Conservation (phyloP, 2,888 invertebrate species). For the Amphimallon solstitiale region DNA sequence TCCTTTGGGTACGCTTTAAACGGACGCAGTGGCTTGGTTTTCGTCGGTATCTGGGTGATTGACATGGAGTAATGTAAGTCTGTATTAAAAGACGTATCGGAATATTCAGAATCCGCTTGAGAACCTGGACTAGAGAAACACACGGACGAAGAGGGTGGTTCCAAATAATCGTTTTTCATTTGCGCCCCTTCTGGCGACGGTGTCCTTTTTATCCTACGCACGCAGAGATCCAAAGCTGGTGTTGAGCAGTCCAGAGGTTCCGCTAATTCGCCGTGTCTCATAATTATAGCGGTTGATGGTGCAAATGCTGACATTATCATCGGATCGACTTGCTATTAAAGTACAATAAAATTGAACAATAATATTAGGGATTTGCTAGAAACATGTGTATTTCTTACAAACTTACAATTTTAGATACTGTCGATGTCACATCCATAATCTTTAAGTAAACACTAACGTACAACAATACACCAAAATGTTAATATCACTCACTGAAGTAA, state of each 20-base stretch:
- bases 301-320: slow-evolving; percentile 25
- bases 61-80: slow-evolving; percentile 33
- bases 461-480: not conserved
- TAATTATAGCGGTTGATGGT: not conserved
- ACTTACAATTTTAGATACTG: slow-evolving; percentile 11
- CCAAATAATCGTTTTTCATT: slow-evolving; percentile 37
- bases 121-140: slow-evolving; percentile 49
- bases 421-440: slow-evolving; percentile 15
- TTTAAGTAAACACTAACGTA: not conserved
- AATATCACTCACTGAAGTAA: not conserved
- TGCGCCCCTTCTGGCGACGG: slow-evolving; percentile 40
- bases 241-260: slow-evolving; percentile 45
- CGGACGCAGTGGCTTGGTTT: slow-evolving; percentile 67
- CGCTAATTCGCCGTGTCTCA: slow-evolving; percentile 26
- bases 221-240: slow-evolving; percentile 53
- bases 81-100: slow-evolving; percentile 47
- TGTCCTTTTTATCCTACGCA: slow-evolving; percentile 45
- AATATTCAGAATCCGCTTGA: slow-evolving; percentile 48
- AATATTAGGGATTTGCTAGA: not conserved
- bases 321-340: slow-evolving; percentile 28
- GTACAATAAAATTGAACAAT: not conserved
- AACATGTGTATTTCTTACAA: not conserved
- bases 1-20: slow-evolving; percentile 80
- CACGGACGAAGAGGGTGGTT: slow-evolving; percentile 46
- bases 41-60: slow-evolving; percentile 39